Percentiles rank a stretch among this genome's conserved stretches.
phyloP scores from a whole-genome alignment of 2,113 vertebrate genomes.

The Hippocampus mohnikei region DNA sequence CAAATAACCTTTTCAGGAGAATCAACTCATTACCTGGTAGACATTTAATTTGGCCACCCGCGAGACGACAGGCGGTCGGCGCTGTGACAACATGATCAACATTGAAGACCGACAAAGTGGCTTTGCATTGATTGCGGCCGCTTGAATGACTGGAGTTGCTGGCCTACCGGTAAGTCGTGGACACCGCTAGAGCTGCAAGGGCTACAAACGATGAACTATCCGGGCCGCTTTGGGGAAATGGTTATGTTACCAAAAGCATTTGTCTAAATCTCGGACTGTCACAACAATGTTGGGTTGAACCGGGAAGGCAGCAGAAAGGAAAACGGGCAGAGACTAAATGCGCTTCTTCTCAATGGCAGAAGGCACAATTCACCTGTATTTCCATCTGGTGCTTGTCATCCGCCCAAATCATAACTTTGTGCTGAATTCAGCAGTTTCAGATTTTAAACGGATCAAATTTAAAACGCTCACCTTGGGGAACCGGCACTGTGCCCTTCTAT shows the following conservation, averaged over 20 bases:
- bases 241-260: constrained; percentile 32
- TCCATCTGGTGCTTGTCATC: not conserved
- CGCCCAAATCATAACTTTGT: not conserved
- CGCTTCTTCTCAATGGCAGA: not conserved
- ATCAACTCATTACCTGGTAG: constrained; percentile 25
- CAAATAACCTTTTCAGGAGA: constrained; percentile 33
- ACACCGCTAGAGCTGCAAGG: not conserved
- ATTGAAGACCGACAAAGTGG: constrained; percentile 53
- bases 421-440: not conserved
- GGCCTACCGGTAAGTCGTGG: constrained; percentile 23
- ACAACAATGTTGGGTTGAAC: constrained; percentile 45
- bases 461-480: too few relatives aligned
- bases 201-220: constrained; percentile 7
- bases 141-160: constrained; percentile 57
- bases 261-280: constrained; percentile 55
- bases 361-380: not conserved
- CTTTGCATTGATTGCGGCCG: constrained; percentile 56
- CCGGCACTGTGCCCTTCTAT: too few relatives aligned
- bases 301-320: constrained; percentile 51
- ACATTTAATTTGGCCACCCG: constrained; percentile 53
- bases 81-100: constrained; percentile 52
- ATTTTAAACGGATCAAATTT: not conserved
- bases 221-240: constrained; percentile 30
- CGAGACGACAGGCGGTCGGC: constrained; percentile 43
- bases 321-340: not conserved